These are phyloP conservation scores for Glaucidium brasilianum DNA, from an alignment of 2,113 vertebrate species.

Conservation along the genomic window DNA sequence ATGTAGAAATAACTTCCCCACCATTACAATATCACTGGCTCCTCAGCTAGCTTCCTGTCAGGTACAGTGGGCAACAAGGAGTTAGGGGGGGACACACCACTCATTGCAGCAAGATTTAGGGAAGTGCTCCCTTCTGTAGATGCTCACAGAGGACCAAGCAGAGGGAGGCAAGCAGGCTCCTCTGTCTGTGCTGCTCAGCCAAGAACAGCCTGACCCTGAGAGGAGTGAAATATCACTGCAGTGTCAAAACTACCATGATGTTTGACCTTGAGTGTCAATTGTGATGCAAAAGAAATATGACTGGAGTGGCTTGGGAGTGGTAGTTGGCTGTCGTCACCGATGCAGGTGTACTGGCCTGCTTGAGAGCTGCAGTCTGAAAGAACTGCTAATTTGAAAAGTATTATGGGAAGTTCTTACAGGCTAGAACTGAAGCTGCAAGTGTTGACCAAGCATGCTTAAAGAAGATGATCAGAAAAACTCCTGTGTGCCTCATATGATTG, in stretches of 20 bases:
- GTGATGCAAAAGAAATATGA: background rate
- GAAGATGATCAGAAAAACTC: background rate
- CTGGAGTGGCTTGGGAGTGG: background rate
- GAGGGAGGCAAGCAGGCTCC: background rate
- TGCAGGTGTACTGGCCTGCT: background rate
- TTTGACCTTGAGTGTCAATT: background rate
- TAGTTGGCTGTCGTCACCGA: background rate
- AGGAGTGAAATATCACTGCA: background rate
- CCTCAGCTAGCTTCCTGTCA: background rate
- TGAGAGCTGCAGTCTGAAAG: background rate
- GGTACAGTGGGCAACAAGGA: background rate
- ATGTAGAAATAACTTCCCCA: background rate
- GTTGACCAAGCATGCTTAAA: background rate
- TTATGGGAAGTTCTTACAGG: background rate
- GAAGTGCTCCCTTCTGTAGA: background rate
- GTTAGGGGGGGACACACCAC: too few relatives aligned
- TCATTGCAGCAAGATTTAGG: background rate
- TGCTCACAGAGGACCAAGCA: background rate
- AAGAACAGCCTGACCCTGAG: background rate
- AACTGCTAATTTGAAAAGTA: background rate
- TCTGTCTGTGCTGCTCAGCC: background rate
- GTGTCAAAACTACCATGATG: background rate
- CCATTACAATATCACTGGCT: background rate
- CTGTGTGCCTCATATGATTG: background rate
- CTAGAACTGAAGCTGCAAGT: background rate